Evolutionary conservation across 2,797 vertebrate genomes (phyloP), one percentile per base, ranked within the genome.

Genomic region (Brachyrhaphis roseni): DNA sequence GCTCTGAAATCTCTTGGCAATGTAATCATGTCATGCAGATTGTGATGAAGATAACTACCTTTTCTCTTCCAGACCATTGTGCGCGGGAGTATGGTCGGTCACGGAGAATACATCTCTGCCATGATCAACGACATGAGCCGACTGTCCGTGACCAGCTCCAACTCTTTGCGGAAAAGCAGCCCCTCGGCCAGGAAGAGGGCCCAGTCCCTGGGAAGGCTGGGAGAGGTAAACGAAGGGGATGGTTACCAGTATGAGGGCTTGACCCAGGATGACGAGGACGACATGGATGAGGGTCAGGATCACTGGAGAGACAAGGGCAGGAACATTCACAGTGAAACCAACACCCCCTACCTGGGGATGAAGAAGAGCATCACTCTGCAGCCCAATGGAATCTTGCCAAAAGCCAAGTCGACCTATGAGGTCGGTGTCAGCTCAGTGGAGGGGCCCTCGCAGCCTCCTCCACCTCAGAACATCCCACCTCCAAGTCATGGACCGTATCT

Each of bases 121-220:
- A 94, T 99, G 94, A 96, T 99, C 92, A 97, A 95, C 0, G 98
- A 99, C 79, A 98, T 99, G 95, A 98, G 96, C 95, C 98, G 98
- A 49, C 95, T 99, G 82, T 99, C 98, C 0, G 97, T 97, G 92
- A 99, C 97, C 94, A 99, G 98, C 76, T 99, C 98, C 1, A 99
- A 99, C 91, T 99, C 98, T n/a, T 87, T 99, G 81, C 93, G 96
- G 85, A 97, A 97, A 76, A 96, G 95, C 85, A 99, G 98, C 90
- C 98, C 98, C 34, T 97, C 96, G 12, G 91, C 95, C 59, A 96
- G 97, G 84, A 97, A 98, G 88, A 96, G 98, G 90, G 98, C 98
- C 1, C 97, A 98, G 91, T 99, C 97, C 12, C 94, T 99, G 11
- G 97, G 97, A 71, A 95, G 98, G 18, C 94, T 99, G 76, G 97